Percentiles rank a stretch among this genome's conserved stretches.
Conservation (phyloP, 2,888 invertebrate genomes). For the Cheilosia scutellata region DNA sequence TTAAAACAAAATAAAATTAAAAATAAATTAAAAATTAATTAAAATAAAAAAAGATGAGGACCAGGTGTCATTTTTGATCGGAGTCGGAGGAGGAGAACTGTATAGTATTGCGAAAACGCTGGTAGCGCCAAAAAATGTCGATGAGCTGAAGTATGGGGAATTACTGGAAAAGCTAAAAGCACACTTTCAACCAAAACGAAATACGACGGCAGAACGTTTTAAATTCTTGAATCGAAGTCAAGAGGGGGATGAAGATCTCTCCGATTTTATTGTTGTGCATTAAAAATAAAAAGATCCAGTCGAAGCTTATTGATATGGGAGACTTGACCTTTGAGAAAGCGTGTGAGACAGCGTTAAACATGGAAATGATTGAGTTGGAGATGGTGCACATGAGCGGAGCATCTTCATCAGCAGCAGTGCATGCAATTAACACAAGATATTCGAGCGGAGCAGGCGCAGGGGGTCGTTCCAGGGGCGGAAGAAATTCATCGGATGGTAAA, state of each 20-base stretch:
- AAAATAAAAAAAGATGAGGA: no score
- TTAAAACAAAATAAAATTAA: background rate
- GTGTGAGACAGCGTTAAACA: background rate
- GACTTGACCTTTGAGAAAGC: background rate
- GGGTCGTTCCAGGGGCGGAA: background rate
- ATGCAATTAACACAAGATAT: background rate
- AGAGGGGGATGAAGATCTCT: background rate
- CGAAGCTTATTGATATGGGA: no score
- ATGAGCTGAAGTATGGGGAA: background rate
- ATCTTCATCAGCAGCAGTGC: background rate
- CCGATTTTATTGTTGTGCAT: background rate
- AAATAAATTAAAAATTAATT: no score
- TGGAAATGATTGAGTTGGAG: conserved; percentile 2
- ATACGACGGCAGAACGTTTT: conserved; percentile 11
- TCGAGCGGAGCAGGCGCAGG: background rate
- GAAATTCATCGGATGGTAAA: background rate
- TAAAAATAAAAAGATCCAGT: no score
- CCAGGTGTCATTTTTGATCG: background rate
- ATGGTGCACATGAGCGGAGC: background rate
- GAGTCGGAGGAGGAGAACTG: background rate
- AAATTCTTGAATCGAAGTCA: conserved; percentile 16
- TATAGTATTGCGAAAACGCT: background rate
- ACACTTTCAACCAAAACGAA: conserved; percentile 11
- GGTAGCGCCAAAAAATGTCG: background rate
- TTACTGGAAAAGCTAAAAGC: background rate